Evolutionary conservation across 2,797 vertebrate species (phyloP), one percentile per base, ranked within the genome.

Genomic region (Sebastes ruberrimus): DNA sequence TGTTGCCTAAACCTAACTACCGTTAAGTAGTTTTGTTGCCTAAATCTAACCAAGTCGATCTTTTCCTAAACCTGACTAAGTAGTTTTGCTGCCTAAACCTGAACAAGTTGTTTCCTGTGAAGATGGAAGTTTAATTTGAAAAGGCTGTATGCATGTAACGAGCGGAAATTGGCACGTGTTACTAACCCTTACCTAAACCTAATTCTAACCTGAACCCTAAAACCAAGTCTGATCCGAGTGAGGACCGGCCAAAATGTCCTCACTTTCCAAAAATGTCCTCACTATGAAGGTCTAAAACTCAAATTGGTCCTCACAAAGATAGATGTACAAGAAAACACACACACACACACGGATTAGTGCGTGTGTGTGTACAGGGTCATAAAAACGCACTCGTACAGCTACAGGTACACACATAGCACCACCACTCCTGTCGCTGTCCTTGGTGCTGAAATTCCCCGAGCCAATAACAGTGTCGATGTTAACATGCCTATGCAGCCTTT

Each of bases 381-480:
- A 78, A 32, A 82, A 3, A 74, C 16, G 23, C 78, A 27, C 65
- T 18, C 10, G 14, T 5, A 60, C 33, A 28, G 52, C 55, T 27
- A 70, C 62, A 65, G 22, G 16, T 49, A 46, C 38, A 70, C 59
- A 68, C 53, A 42, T 4, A 7, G 18, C 11, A 0, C 4, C 18
- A 4, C 60, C 68, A 23, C 56, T 46, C 28, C 64, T 64, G 78
- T 59, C 27, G 6, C 78, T 79, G 86, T 85, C 84, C 82, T 82
- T 65, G 59, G 89, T 83, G 78, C 85, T 89, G 84, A 82, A 87
- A 90, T 71, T 82, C 83, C 81, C 86, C 1, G n/a, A 86, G 80
- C 81, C 74, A 80, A 89, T 85, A 89, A 86, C 65, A 65, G 82
- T 8, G 77, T 53, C 4, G 13, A 53, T 32, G 70, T 80, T 88